Percentiles rank a stretch among this genome's conserved stretches.
phyloP scores from a whole-genome alignment of 2,888 invertebrate genomes.

The Brassicogethes aeneus region DNA sequence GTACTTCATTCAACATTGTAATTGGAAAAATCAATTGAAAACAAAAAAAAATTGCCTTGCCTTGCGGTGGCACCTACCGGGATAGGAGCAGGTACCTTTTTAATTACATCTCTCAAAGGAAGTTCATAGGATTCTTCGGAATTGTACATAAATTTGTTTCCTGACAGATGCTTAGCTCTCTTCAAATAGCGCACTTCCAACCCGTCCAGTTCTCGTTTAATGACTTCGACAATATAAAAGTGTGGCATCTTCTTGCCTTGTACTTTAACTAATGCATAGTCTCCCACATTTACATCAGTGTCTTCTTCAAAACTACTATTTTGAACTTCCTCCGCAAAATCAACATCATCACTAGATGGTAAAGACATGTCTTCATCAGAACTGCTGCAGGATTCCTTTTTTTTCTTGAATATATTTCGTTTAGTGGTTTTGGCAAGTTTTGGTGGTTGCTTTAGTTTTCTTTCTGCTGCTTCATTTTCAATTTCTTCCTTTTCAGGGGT shows the following conservation, averaged over 20 bases:
- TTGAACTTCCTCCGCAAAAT: too few species aligned
- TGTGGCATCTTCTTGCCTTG: neutral
- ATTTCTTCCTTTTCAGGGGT: neutral
- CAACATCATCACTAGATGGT: neutral
- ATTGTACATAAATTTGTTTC: neutral
- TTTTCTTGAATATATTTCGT: neutral
- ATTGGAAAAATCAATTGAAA: neutral
- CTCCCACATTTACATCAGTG: neutral
- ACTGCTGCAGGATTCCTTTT: neutral
- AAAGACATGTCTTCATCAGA: neutral
- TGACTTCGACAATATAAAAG: conserved; percentile 1
- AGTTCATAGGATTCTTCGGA: neutral
- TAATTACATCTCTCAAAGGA: neutral
- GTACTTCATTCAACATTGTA: neutral
- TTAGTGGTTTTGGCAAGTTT: neutral
- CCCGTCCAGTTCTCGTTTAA: conserved; percentile 5
- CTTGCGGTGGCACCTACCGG: neutral
- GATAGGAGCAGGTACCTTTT: neutral
- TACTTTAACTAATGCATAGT: neutral
- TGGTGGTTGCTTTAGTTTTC: too few species aligned
- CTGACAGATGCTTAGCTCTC: neutral
- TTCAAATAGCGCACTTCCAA: neutral
- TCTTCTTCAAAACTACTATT: neutral
- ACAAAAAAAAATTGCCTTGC: neutral
- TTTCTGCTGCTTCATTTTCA: neutral